Percentiles rank a stretch among this genome's conserved stretches.
These are phyloP conservation scores for Formicarius rufipectus DNA, from an alignment of 2,113 vertebrate genomes.

Conservation along the genomic window DNA sequence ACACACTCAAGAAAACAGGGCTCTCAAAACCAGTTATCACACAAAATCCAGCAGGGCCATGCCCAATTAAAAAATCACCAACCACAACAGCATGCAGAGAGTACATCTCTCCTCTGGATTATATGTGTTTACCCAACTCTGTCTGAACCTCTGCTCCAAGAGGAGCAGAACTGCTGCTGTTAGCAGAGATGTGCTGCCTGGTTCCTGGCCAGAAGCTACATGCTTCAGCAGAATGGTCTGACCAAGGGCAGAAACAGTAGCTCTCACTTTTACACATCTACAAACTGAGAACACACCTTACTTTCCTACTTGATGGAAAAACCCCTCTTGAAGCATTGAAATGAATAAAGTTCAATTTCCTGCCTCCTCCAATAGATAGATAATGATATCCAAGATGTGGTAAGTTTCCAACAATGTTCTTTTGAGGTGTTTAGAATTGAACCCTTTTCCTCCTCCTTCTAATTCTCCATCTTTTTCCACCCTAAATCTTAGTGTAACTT, in stretches of 20 bases:
- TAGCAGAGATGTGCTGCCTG: background rate
- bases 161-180: background rate
- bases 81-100: background rate
- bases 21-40: background rate
- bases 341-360: conserved; percentile 1
- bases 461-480: background rate
- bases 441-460: background rate
- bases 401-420: background rate
- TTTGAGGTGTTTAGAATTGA: background rate
- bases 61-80: background rate
- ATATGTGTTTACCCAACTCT: background rate
- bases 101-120: background rate
- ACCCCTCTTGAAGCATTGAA: background rate
- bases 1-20: background rate
- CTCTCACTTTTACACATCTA: background rate
- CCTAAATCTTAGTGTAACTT: background rate
- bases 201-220: background rate
- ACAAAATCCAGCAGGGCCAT: background rate
- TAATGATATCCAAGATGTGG: background rate
- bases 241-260: background rate
- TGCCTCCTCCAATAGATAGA: background rate
- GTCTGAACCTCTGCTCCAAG: background rate
- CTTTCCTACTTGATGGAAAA: background rate
- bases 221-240: background rate
- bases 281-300: background rate